These are phyloP conservation scores for Drosophila borealis DNA, from an alignment of 2,888 invertebrate species.

Conservation along the genomic window DNA sequence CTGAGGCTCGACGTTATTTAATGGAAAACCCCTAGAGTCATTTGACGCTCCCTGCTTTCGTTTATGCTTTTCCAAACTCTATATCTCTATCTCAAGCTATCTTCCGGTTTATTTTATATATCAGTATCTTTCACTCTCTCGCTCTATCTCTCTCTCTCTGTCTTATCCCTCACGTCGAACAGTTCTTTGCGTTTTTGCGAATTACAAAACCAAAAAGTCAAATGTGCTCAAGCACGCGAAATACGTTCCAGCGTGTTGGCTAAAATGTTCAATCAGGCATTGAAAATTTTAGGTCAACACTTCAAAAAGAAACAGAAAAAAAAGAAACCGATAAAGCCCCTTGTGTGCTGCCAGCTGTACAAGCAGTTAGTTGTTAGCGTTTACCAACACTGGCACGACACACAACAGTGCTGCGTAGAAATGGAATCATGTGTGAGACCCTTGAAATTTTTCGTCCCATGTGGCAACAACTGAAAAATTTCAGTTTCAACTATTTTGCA, in stretches of 20 bases:
- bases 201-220: conserved; percentile 84
- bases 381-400: conserved; percentile 25
- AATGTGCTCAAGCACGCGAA: conserved; percentile 40
- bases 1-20: conserved; percentile 20
- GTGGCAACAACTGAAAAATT: conserved; percentile 42
- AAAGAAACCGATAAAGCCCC: background rate
- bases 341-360: conserved; percentile 27
- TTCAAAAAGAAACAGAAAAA: conserved; percentile 11
- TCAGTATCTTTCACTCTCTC: conserved; percentile 6
- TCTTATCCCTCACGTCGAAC: conserved; percentile 58
- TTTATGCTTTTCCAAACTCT: conserved; percentile 58
- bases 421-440: conserved; percentile 84
- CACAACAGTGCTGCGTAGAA: conserved; percentile 46
- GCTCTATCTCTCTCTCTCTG: background rate
- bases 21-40: conserved; percentile 8
- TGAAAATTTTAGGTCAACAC: conserved; percentile 72
- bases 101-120: conserved; percentile 53
- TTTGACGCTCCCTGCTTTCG: conserved; percentile 33
- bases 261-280: conserved; percentile 64
- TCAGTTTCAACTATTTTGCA: conserved; percentile 85
- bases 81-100: conserved; percentile 39
- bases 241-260: conserved; percentile 52
- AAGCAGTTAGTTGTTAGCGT: conserved; percentile 2
- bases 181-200: conserved; percentile 85
- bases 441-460: conserved; percentile 40